Base-by-base conservation (phyloP, 64 coral and sea anemone genomes). In the Hydrozoanthus tunicans region DNA sequence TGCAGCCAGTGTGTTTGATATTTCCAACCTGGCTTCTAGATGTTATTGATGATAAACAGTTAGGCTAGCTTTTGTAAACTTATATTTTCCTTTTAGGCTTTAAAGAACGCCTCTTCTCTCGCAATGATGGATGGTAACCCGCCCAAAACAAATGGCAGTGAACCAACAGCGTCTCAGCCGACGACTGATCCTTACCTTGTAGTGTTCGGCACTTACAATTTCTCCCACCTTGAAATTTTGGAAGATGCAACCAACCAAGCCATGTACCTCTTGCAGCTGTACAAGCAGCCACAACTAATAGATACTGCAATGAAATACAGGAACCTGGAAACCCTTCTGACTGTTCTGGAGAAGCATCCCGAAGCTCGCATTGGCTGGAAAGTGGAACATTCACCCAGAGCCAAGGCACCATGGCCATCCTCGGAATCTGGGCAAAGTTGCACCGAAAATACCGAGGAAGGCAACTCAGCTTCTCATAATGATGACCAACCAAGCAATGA, bases 291-390 rank as follows among this genome's bases (percentile, higher is more conserved):
- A 2, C 91, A 59, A 67, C 6, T 93, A 51, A 93, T 93, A 76
- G 91, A 93, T 64, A 88, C 91, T 56, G 91, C 91, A 24, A 93
- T 93, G 91, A 93, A 93, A 54, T 93, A 93, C 64, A 70, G 59
- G 8, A 93, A 93, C 74, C 77, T 93, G 15, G 82, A 78, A 65
- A 83, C 63, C 57, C 32, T 91, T 71, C 51, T 82, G 52, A 91
- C 83, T 56, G 90, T 91, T 6, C 1, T 91, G 53, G 70, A 91
- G 23, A 56, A 7, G 14, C 79, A 91, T 59, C 79, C 68, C 53
- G 64, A 84, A 68, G 80, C 56, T 9, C 79, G 64, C 6, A 91
- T 91, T 43, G 90, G 90, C 66, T 91, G 90, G 90, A 91, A 91
- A 54, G 90, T 91, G 15, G 90, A 91, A 56, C 90, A 84, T 53